Evolutionary conservation across 2,113 vertebrate species (phyloP).

Genomic region (Aegithalos caudatus): DNA sequence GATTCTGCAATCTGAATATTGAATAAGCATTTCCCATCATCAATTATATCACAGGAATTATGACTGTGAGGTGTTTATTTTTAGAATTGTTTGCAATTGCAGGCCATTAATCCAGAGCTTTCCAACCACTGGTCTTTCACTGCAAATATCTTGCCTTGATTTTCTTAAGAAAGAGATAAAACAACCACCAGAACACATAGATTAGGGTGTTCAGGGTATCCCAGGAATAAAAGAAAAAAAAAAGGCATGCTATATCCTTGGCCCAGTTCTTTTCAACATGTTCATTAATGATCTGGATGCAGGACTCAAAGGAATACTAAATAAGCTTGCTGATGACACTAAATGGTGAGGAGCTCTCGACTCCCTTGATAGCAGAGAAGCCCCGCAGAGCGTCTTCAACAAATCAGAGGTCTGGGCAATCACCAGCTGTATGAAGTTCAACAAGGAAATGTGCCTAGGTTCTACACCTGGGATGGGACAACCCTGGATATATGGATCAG

Average conservation of each 20-base stretch:
- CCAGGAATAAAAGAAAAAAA: neutral
- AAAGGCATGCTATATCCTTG: neutral
- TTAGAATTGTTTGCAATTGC: neutral
- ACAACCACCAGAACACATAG: neutral
- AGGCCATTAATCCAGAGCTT: neutral
- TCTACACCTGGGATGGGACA: neutral
- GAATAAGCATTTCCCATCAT: neutral
- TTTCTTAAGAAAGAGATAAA: neutral
- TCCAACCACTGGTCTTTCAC: neutral
- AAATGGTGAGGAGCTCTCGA: fast-evolving
- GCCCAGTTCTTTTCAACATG: neutral
- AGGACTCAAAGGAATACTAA: neutral
- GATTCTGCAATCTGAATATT: neutral
- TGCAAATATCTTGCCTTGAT: neutral
- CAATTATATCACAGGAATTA: neutral
- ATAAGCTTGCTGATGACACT: neutral
- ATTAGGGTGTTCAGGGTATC: neutral
- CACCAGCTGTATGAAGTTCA: neutral
- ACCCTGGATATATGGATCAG: neutral
- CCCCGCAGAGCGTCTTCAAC: neutral
- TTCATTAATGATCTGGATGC: neutral
- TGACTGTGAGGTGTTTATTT: neutral
- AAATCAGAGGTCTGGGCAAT: neutral
- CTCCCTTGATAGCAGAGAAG: neutral
- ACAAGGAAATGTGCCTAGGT: neutral